Conservation (phyloP, 2,113 vertebrate species). For the Apeltes quadracus region DNA sequence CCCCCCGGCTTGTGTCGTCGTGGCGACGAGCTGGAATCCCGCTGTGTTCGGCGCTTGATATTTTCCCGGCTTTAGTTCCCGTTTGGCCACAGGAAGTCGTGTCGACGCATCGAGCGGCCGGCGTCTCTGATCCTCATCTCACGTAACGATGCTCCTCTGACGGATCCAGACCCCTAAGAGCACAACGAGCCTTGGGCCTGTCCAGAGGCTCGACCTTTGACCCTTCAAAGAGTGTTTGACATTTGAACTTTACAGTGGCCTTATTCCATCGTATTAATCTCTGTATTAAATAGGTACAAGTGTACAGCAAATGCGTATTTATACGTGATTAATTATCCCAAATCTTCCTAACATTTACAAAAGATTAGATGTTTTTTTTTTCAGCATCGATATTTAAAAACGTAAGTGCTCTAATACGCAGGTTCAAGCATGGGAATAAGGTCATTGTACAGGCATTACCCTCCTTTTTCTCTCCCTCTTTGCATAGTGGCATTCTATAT, state of each 20-base stretch:
- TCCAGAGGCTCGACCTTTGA: neutral
- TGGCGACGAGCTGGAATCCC: neutral
- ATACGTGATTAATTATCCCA: conserved; percentile 35
- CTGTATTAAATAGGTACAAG: conserved; percentile 26
- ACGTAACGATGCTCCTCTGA: too few species aligned
- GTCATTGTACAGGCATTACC: conserved; percentile 42
- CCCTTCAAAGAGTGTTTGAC: neutral
- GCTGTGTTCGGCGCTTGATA: neutral
- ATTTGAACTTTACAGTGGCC: conserved; percentile 46
- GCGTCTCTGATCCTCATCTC: too few species aligned
- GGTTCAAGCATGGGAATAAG: conserved; percentile 49
- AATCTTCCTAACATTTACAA: conserved; percentile 11
- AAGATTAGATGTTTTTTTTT: conserved; percentile 7
- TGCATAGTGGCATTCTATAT: conserved; percentile 80
- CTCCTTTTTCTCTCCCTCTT: conserved; percentile 41
- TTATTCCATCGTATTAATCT: conserved; percentile 49
- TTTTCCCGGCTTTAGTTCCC: neutral
- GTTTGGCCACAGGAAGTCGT: too few species aligned
- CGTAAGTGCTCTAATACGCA: conserved; percentile 32
- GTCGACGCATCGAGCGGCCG: too few species aligned
- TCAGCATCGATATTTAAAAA: conserved; percentile 44
- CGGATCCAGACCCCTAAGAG: conserved; percentile 34
- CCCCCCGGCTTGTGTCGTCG: neutral
- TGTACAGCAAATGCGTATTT: conserved; percentile 52
- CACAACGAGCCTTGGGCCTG: conserved; percentile 27